These are phyloP conservation scores for Lamellibrachia satsuma DNA, from an alignment of 2,888 invertebrate genomes.

Conservation along the genomic window DNA sequence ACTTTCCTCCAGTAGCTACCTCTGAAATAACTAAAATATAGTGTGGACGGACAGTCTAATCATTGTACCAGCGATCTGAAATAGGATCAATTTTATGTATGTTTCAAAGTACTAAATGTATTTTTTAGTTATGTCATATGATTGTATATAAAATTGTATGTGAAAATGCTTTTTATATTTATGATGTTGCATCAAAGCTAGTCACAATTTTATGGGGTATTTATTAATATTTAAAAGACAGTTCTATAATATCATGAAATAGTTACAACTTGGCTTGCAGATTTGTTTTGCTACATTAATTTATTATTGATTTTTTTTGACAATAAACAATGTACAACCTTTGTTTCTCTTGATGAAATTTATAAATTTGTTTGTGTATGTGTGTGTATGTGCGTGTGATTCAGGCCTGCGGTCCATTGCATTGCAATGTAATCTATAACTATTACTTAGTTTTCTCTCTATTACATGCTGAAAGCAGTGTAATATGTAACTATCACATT, in stretches of 20 bases:
- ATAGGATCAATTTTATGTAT: background rate
- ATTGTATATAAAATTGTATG: background rate
- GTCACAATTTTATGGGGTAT: background rate
- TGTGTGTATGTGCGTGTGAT: background rate
- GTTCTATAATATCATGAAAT: background rate
- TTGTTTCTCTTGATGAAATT: background rate
- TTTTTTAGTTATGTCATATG: background rate
- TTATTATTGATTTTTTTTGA: background rate
- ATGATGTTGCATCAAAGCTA: background rate
- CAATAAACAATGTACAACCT: background rate
- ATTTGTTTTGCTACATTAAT: background rate
- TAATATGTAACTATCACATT: too few relatives aligned
- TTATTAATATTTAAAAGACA: background rate
- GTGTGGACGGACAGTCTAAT: background rate
- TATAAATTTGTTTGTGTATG: background rate
- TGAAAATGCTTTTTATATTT: background rate
- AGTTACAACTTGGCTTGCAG: slow-evolving; percentile 8
- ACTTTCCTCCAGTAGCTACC: background rate
- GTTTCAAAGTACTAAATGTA: background rate
- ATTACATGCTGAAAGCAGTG: too few relatives aligned
- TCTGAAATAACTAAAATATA: background rate
- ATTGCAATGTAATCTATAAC: too few relatives aligned
- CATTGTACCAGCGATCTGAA: background rate
- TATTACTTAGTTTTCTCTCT: too few relatives aligned
- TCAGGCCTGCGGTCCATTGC: background rate